Conservation (phyloP, 2,113 vertebrate genomes). For the Glaucomys volans region DNA sequence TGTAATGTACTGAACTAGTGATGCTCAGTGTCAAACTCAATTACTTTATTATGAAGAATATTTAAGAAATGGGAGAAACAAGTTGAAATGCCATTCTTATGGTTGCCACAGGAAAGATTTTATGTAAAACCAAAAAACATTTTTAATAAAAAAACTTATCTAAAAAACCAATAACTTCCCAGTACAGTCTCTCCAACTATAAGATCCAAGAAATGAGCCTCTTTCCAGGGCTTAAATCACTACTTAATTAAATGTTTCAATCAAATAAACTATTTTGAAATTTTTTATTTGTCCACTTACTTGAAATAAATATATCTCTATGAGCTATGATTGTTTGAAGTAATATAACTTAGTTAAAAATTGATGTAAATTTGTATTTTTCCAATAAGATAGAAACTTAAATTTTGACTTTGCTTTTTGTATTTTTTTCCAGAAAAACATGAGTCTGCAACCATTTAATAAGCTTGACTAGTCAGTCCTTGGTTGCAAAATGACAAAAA, state of each 20-base stretch:
- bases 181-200: background rate
- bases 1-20: background rate
- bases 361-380: conserved; percentile 20
- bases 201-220: conserved; percentile 11
- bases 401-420: background rate
- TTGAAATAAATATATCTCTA: conserved; percentile 40
- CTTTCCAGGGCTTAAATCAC: background rate
- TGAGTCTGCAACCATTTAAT: background rate
- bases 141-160: conserved; percentile 27
- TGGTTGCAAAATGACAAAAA: background rate
- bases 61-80: background rate
- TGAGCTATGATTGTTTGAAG: background rate
- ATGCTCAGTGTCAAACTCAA: background rate
- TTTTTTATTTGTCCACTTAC: background rate
- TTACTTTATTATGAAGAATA: conserved; percentile 34
- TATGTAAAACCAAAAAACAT: conserved; percentile 53
- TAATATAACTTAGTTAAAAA: conserved; percentile 24
- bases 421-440: conserved; percentile 35
- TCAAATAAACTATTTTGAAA: conserved; percentile 32
- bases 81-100: conserved; percentile 54
- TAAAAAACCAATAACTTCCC: conserved; percentile 31
- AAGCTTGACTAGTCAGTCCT: background rate
- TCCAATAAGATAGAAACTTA: background rate
- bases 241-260: conserved; percentile 17
- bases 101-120: background rate